phyloP scores from a whole-genome alignment of 2,888 invertebrate genomes.

The Eupelmus urozonus region DNA sequence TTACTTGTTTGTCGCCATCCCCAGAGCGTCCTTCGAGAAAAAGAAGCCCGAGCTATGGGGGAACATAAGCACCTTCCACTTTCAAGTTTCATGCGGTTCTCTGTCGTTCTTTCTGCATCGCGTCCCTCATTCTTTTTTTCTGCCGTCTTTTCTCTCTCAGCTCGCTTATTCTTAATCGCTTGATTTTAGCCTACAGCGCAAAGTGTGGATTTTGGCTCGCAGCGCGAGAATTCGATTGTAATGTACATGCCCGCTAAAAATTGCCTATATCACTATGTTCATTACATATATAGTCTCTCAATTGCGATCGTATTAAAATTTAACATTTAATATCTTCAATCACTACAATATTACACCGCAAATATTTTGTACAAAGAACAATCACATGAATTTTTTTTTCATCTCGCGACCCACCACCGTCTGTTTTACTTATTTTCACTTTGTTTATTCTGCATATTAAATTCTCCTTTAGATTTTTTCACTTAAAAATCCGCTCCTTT shows the following conservation, averaged over 20 bases:
- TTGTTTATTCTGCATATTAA: neutral
- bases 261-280: constrained; percentile 76
- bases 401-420: constrained; percentile 65
- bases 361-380: constrained; percentile 82
- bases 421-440: neutral
- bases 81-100: constrained; percentile 8
- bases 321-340: constrained; percentile 77
- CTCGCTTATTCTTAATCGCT: neutral
- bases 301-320: constrained; percentile 78
- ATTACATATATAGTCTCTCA: constrained; percentile 73
- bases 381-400: constrained; percentile 79
- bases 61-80: constrained; percentile 7
- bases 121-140: constrained; percentile 37
- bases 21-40: constrained; percentile 26
- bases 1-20: constrained; percentile 13
- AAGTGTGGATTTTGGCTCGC: constrained; percentile 54
- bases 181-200: constrained; percentile 4
- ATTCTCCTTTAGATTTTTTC: neutral
- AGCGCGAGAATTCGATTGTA: constrained; percentile 67
- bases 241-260: constrained; percentile 77
- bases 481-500: neutral
- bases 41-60: too few species aligned
- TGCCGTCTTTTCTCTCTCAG: constrained; percentile 1
- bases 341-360: constrained; percentile 78
- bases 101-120: constrained; percentile 30